Evolutionary conservation across 1,140 invertebrate genomes (phyloP).

Genomic region (Scaptomyza pallida): DNA sequence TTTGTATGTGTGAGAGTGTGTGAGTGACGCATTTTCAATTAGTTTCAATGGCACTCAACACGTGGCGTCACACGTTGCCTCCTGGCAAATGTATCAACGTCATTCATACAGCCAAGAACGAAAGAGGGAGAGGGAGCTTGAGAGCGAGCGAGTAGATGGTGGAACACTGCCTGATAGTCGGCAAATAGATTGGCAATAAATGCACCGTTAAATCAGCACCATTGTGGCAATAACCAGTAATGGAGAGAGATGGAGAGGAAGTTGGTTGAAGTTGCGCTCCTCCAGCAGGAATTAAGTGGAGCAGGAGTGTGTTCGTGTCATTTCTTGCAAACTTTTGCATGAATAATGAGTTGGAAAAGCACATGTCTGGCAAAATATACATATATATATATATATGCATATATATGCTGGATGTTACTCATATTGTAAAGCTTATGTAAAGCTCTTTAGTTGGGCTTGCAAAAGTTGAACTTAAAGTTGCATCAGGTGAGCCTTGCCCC

Average conservation of each 20-base stretch:
- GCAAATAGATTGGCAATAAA: slow-evolving; percentile 71
- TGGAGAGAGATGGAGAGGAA: too few species aligned
- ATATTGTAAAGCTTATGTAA: not conserved
- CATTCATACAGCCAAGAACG: slow-evolving; percentile 21
- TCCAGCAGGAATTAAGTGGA: not conserved
- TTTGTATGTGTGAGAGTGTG: slow-evolving; percentile 21
- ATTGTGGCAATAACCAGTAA: slow-evolving; percentile 22
- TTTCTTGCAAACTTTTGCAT: slow-evolving; percentile 45
- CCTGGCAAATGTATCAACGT: slow-evolving; percentile 61
- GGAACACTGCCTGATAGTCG: slow-evolving; percentile 21
- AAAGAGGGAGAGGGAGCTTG: not conserved
- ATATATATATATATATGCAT: too few species aligned
- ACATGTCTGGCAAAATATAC: slow-evolving; percentile 9
- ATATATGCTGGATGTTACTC: not conserved
- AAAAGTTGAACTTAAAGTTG: not conserved
- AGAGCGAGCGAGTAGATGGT: too few species aligned
- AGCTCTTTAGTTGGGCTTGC: not conserved
- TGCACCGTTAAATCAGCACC: slow-evolving; percentile 62
- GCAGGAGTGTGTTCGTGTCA: slow-evolving; percentile 24
- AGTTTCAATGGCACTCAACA: slow-evolving; percentile 67
- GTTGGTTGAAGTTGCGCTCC: not conserved
- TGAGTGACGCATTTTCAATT: slow-evolving; percentile 63
- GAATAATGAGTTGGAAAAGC: slow-evolving; percentile 33
- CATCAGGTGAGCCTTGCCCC: not conserved
- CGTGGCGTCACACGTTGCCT: slow-evolving; percentile 41